phyloP scores from a whole-genome alignment of 2,888 invertebrate species.

The Napeogenes sylphis region DNA sequence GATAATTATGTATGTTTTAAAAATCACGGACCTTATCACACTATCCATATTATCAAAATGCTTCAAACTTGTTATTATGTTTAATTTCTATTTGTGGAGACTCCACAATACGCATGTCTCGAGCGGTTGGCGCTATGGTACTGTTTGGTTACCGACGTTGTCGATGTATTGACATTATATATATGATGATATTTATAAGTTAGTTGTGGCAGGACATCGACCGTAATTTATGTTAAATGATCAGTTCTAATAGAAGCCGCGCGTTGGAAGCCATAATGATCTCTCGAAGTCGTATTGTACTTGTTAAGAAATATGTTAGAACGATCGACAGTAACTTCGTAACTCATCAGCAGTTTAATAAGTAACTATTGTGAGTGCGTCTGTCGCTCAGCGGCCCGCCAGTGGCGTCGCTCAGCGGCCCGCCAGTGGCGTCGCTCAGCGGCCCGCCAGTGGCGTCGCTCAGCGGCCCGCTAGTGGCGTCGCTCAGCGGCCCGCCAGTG shows the following conservation, averaged over 20 bases:
- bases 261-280: constrained; percentile 70
- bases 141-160: constrained; percentile 51
- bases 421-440: constrained; percentile 40
- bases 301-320: constrained; percentile 66
- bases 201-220: constrained; percentile 52
- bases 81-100: too few relatives aligned
- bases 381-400: constrained; percentile 43
- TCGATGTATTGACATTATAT: constrained; percentile 37
- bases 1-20: constrained; percentile 66
- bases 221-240: constrained; percentile 41
- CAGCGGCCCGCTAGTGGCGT: constrained; percentile 38
- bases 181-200: constrained; percentile 46
- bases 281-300: constrained; percentile 61
- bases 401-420: constrained; percentile 44
- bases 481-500: constrained; percentile 32
- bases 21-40: constrained; percentile 27
- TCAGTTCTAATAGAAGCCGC: constrained; percentile 51
- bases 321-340: constrained; percentile 54
- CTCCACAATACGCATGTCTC: too few relatives aligned
- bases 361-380: constrained; percentile 47
- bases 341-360: constrained; percentile 57
- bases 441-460: constrained; percentile 43
- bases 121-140: constrained; percentile 33
- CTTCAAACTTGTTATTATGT: constrained; percentile 12
- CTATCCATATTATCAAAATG: constrained; percentile 14